Percentiles rank a stretch among this genome's conserved stretches.
These are phyloP conservation scores for Cremastobaeus sp. DNA, from an alignment of 2,888 invertebrate genomes.

Conservation along the genomic window DNA sequence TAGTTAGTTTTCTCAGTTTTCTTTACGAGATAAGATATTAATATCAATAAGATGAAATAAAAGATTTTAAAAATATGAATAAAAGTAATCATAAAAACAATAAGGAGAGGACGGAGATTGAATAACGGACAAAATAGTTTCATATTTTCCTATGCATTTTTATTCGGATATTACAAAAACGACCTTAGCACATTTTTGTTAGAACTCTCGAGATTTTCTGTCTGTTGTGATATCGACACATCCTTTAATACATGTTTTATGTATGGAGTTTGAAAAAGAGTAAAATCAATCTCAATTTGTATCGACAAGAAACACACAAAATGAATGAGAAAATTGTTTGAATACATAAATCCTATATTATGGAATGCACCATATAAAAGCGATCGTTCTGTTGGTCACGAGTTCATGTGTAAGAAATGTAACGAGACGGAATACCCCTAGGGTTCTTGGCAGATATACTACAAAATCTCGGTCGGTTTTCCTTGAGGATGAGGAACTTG, in stretches of 20 bases:
- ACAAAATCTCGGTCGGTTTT: constrained; percentile 73
- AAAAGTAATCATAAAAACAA: too few species aligned
- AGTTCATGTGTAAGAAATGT: constrained; percentile 42
- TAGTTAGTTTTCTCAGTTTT: too few species aligned
- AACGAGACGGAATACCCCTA: constrained; percentile 68
- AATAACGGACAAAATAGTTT: constrained; percentile 30
- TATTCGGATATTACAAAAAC: constrained; percentile 76
- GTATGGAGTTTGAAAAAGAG: too few species aligned
- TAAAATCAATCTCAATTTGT: not conserved
- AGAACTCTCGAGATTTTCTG: constrained; percentile 68
- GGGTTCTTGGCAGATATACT: constrained; percentile 70
- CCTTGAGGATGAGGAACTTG: constrained; percentile 76
- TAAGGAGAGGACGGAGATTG: too few species aligned
- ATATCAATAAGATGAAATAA: too few species aligned
- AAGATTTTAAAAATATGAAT: too few species aligned
- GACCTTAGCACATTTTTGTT: constrained; percentile 71
- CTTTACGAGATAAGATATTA: too few species aligned
- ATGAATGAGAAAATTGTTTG: too few species aligned
- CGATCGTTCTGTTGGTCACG: constrained; percentile 30
- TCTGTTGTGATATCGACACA: constrained; percentile 53
- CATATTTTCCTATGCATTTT: constrained; percentile 74
- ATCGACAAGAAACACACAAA: constrained; percentile 20
- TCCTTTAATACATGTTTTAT: constrained; percentile 50
- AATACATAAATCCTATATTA: constrained; percentile 43
- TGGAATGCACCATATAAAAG: constrained; percentile 55